A percentile compares a stretch with the other conserved stretches of the same genome.
Evolutionary conservation across 2,888 invertebrate species (phyloP).

Genomic region (Nomada fabriciana): DNA sequence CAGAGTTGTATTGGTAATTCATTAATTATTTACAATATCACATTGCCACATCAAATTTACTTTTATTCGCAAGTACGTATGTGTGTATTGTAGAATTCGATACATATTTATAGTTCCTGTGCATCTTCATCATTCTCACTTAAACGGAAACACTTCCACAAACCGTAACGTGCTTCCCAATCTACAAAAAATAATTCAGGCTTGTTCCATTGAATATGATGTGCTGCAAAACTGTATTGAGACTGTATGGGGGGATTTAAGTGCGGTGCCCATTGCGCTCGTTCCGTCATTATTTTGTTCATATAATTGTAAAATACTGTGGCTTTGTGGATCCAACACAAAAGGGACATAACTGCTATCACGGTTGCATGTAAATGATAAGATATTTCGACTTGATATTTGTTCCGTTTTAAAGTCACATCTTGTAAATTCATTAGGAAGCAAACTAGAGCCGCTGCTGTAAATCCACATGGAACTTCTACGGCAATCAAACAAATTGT

Average conservation of each 20-base stretch:
- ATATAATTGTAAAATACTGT: slow-evolving; percentile 87
- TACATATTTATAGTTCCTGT: slow-evolving; percentile 8
- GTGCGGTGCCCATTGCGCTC: slow-evolving; percentile 88
- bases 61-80: not conserved
- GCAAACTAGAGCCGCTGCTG: slow-evolving; percentile 87
- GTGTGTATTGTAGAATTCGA: not conserved
- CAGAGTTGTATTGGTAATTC: not conserved
- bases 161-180: slow-evolving; percentile 88
- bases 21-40: slow-evolving; percentile 3
- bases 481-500: slow-evolving; percentile 86
- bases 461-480: slow-evolving; percentile 88
- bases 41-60: slow-evolving; percentile 1
- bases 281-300: slow-evolving; percentile 85
- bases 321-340: slow-evolving; percentile 88
- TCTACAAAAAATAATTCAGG: slow-evolving; percentile 88
- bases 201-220: slow-evolving; percentile 87
- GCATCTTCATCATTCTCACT: slow-evolving; percentile 10
- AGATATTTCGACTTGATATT: slow-evolving; percentile 74
- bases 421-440: slow-evolving; percentile 88
- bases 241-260: slow-evolving; percentile 87
- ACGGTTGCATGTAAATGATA: slow-evolving; percentile 87
- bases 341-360: slow-evolving; percentile 87
- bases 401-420: slow-evolving; percentile 79
- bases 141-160: slow-evolving; percentile 87
- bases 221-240: slow-evolving; percentile 85